Conservation (phyloP, 2,113 vertebrate genomes). For the Axis porcinus region DNA sequence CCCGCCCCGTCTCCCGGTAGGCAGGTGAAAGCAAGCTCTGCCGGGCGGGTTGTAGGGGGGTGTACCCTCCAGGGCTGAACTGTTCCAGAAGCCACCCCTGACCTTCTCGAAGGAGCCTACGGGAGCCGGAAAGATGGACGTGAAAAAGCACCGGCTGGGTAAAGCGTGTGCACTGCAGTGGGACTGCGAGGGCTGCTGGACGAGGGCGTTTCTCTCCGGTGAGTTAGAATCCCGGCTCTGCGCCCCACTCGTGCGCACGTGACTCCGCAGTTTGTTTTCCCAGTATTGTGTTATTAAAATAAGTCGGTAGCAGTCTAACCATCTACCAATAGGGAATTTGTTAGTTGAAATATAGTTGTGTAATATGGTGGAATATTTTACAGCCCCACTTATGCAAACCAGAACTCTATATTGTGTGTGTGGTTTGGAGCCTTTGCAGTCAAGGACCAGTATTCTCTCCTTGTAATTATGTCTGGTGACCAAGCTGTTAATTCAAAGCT, state of each 20-base stretch:
- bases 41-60: background rate
- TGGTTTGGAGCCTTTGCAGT: background rate
- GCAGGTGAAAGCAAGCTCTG: rapidly evolving
- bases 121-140: rapidly evolving
- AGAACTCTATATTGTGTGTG: background rate
- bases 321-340: background rate
- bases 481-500: background rate
- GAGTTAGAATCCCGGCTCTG: rapidly evolving
- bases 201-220: rapidly evolving
- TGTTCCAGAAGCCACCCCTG: background rate
- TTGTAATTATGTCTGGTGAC: background rate
- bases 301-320: background rate
- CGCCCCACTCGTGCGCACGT: rapidly evolving
- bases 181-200: rapidly evolving
- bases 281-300: background rate
- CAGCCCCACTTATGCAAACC: background rate
- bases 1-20: background rate
- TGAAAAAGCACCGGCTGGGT: rapidly evolving
- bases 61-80: rapidly evolving
- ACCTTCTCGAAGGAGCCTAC: background rate
- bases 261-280: background rate
- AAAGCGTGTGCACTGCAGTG: background rate
- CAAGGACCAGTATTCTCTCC: background rate
- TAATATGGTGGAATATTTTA: background rate
- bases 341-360: background rate